These are phyloP conservation scores for Smittia sp. DNA, from an alignment of 2,888 invertebrate species.

Conservation along the genomic window DNA sequence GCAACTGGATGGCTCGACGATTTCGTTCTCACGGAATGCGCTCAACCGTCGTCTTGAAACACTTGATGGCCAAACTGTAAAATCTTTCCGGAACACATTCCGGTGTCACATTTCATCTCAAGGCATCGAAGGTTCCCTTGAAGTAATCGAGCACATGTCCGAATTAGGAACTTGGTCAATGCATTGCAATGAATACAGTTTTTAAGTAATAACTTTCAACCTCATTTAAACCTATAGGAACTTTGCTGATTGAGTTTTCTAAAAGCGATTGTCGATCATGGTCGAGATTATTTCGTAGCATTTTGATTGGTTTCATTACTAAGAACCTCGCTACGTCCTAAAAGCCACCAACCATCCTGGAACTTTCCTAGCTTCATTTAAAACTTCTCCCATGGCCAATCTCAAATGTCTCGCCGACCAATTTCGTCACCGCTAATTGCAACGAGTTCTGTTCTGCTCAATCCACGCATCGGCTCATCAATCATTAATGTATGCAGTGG, in stretches of 20 bases:
- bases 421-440: background rate
- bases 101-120: background rate
- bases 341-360: too few species aligned
- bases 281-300: background rate
- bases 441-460: background rate
- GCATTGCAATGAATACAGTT: too few species aligned
- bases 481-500: conserved; percentile 14
- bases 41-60: background rate
- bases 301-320: too few species aligned
- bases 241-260: too few species aligned
- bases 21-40: conserved; percentile 14
- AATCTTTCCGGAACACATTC: conserved; percentile 6
- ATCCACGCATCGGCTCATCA: conserved; percentile 18
- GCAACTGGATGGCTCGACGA: background rate
- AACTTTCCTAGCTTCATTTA: too few species aligned
- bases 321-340: too few species aligned
- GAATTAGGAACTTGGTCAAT: too few species aligned
- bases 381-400: too few species aligned
- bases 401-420: too few species aligned
- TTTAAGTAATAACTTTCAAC: too few species aligned
- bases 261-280: too few species aligned
- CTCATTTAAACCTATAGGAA: too few species aligned
- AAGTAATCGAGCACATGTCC: background rate
- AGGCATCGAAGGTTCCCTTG: background rate
- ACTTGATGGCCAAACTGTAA: conserved; percentile 21